Percentiles rank a stretch among this genome's conserved stretches.
These are phyloP conservation scores for Cariama cristata DNA, from an alignment of 2,113 vertebrate species.

Conservation along the genomic window DNA sequence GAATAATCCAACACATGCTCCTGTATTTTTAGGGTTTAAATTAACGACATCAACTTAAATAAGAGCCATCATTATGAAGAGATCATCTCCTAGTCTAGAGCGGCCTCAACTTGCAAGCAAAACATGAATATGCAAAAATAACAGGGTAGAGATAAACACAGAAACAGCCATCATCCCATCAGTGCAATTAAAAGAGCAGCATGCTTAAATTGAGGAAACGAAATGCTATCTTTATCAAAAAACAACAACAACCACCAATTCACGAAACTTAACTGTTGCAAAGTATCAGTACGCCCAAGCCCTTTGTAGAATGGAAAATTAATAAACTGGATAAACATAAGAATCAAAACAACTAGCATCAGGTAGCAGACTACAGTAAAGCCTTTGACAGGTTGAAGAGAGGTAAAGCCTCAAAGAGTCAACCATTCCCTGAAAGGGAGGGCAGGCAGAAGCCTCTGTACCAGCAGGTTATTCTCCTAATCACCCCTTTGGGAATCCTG, in stretches of 20 bases:
- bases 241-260: constrained; percentile 23
- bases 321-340: not conserved
- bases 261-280: not conserved
- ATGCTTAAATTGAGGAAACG: not conserved
- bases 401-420: not conserved
- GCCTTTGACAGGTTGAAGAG: not conserved
- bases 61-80: constrained; percentile 24
- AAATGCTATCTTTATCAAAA: constrained; percentile 24
- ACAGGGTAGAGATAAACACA: constrained; percentile 28
- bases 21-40: constrained; percentile 60
- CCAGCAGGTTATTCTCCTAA: not conserved
- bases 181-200: constrained; percentile 43
- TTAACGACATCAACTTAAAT: constrained; percentile 54
- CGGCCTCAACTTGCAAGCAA: constrained; percentile 48
- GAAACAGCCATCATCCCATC: constrained; percentile 60
- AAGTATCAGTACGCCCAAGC: not conserved
- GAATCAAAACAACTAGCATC: not conserved
- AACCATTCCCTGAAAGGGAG: not conserved
- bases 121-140: constrained; percentile 67
- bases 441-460: not conserved
- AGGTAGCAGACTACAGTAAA: not conserved
- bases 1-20: constrained; percentile 9
- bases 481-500: not conserved
- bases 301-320: not conserved
- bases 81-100: constrained; percentile 39